phyloP scores from a whole-genome alignment of 2,888 invertebrate genomes.

The Steinernema hermaphroditum region DNA sequence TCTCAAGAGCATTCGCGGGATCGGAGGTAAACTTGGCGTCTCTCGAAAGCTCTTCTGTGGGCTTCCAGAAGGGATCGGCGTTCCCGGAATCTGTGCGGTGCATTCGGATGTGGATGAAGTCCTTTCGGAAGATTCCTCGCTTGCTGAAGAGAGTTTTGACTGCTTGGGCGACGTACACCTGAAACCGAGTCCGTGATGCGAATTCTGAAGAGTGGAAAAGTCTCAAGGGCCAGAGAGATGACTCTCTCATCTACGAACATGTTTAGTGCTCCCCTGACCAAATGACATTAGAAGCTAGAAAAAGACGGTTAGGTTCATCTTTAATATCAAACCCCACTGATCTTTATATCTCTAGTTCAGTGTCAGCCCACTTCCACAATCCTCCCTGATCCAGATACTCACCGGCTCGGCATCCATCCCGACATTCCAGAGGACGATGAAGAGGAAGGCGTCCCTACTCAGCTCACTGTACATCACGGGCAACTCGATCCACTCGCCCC shows the following conservation, averaged over 20 bases:
- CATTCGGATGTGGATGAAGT: constrained; percentile 83
- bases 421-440: constrained; percentile 58
- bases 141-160: constrained; percentile 91
- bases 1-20: constrained; percentile 87
- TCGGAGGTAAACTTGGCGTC: constrained; percentile 75
- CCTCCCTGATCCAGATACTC: constrained; percentile 28
- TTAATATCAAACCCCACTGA: too few species aligned
- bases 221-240: too few species aligned
- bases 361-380: too few species aligned
- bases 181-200: constrained; percentile 28
- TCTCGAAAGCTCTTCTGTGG: constrained; percentile 66
- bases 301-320: too few species aligned
- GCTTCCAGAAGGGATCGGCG: constrained; percentile 44
- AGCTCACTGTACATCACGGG: constrained; percentile 61
- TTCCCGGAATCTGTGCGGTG: constrained; percentile 73
- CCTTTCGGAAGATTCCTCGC: constrained; percentile 81
- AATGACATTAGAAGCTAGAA: too few species aligned
- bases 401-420: constrained; percentile 28
- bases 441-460: constrained; percentile 58
- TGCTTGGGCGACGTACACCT: constrained; percentile 85
- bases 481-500: constrained; percentile 61
- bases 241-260: too few species aligned
- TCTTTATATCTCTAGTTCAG: too few species aligned
- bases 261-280: too few species aligned
- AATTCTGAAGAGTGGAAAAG: background rate